Conservation (phyloP, 2,113 vertebrate species). For the Coryphaenoides rupestris region DNA sequence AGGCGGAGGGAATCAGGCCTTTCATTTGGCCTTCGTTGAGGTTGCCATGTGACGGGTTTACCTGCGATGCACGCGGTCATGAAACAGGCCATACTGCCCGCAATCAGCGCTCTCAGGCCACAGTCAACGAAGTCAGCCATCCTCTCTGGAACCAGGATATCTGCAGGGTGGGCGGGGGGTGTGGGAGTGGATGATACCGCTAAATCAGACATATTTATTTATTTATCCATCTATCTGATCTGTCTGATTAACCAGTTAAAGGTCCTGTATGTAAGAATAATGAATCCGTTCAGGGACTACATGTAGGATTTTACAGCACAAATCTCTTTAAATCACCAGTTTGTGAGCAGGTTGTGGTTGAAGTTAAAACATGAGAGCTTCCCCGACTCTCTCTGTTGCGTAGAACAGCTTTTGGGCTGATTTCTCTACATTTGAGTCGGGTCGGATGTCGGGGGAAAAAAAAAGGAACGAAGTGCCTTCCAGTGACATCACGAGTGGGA, state of each 20-base stretch:
- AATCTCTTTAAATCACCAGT: no score
- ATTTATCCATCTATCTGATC: background rate
- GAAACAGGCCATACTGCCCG: conserved; percentile 78
- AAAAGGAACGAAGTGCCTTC: no score
- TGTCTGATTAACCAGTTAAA: background rate
- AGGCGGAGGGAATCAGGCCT: background rate
- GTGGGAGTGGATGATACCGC: background rate
- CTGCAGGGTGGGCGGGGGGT: conserved; percentile 55
- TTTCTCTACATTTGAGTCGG: no score
- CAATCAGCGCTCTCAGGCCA: conserved; percentile 78
- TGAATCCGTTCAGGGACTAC: no score
- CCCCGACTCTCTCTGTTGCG: no score
- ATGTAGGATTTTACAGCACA: no score
- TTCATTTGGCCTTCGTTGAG: background rate
- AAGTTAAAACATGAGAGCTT: no score
- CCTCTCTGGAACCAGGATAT: conserved; percentile 76
- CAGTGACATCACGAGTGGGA: no score
- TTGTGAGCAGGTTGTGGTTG: no score
- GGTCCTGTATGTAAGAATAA: no score
- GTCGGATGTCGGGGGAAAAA: no score
- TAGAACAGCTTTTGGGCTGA: no score
- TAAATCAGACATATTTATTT: background rate
- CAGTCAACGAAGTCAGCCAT: conserved; percentile 73
- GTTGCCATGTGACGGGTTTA: conserved; percentile 37
- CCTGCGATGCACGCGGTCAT: conserved; percentile 88